Percentiles rank a stretch among this genome's conserved stretches.
Evolutionary conservation across 2,888 invertebrate species (phyloP).

Genomic region (Ganaspis brasiliensis): DNA sequence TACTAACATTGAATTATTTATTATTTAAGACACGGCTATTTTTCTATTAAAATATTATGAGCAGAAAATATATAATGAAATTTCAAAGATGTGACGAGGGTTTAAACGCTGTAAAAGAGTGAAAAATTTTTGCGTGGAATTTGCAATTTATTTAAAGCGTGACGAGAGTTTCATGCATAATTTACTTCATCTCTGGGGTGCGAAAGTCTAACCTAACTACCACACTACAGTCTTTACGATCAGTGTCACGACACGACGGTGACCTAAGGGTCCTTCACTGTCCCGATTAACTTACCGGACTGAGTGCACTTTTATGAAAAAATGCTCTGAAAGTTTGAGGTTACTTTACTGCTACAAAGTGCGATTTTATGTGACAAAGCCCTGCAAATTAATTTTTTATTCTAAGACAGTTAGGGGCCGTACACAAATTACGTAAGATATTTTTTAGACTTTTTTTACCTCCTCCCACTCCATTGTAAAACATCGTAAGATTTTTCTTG

Average conservation of each 20-base stretch:
- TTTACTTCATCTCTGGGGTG: slow-evolving; percentile 26
- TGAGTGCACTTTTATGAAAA: slow-evolving; percentile 9
- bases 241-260: neutral
- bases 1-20: no score
- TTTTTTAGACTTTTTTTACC: no score
- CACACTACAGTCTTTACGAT: slow-evolving; percentile 2
- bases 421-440: no score
- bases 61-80: neutral
- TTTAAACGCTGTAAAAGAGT: slow-evolving; percentile 10
- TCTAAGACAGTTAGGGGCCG: no score
- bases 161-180: slow-evolving; percentile 13
- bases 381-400: no score
- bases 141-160: slow-evolving; percentile 29
- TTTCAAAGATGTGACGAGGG: slow-evolving; percentile 2
- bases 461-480: no score
- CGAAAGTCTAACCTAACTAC: slow-evolving; percentile 4
- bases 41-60: neutral
- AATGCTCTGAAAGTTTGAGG: neutral
- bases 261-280: slow-evolving; percentile 10
- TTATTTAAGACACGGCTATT: no score
- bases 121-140: slow-evolving; percentile 1
- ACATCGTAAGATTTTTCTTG: no score
- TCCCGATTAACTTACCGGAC: slow-evolving; percentile 5
- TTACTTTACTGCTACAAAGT: neutral
- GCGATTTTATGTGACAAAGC: no score